Evolutionary conservation across 1,140 invertebrate genomes (phyloP), one percentile per base, ranked within the genome.

Genomic region (Habropoda laboriosa): DNA sequence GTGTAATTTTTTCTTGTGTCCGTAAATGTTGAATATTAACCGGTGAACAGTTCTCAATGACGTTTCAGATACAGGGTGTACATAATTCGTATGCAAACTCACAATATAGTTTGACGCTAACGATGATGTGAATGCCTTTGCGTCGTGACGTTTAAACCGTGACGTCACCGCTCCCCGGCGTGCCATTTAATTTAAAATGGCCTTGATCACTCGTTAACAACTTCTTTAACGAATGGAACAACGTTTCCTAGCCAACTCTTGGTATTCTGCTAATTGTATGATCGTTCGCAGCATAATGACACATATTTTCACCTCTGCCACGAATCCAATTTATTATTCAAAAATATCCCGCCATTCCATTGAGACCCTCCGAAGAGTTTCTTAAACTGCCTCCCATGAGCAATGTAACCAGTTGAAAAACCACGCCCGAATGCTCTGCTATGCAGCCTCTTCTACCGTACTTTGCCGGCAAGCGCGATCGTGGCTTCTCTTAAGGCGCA

Each of bases 401-500:
- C 38, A 53, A 51, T 57, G 51, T 27, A 64, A 74, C 77, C 51
- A 76, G 57, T 71, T 89, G 72, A 81, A 86, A 90, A 87, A 89
- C 88, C 89, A 90, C 89, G 86, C 89, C 89, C 89, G 87, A 86
- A 76, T 78, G 73, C 51, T 40, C 55, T 60, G 45, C 68, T 57
- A 73, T 61, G 45, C 77, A 67, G 71, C 24, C 51, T 55, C 58
- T 53, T 79, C 75, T 66, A 61, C n/a, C 32, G 27, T 40, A 74
- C 73, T 60, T 67, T 24, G 63, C 73, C 55, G 78, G 60, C 83
- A 84, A 77, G 84, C 87, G 82, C 82, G 71, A 57, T 87, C 51
- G 73, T 58, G 68, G 76, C 60, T 61, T 61, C 80, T 64, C 55
- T 58, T 38, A 67, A 61, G 67, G 88, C 89, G 89, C 89, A 90